phyloP scores from a whole-genome alignment of 92 coral and sea anemone genomes.

The Chrysogorgia sp. region DNA sequence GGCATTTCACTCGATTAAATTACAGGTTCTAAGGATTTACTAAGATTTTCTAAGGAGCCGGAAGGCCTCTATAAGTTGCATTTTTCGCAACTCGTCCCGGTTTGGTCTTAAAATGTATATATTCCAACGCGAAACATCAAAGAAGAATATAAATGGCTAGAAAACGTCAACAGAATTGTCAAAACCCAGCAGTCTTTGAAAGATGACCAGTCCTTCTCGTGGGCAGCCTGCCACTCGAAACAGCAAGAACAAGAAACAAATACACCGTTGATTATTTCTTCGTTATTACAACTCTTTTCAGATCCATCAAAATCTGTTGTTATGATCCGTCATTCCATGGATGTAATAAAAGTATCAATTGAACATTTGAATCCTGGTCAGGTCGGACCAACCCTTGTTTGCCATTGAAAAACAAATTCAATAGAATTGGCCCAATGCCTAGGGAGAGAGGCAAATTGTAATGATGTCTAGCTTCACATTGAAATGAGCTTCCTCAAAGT shows the following conservation, averaged over 20 bases:
- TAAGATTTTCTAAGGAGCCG: not conserved
- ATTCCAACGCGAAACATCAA: not conserved
- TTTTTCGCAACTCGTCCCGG: no score
- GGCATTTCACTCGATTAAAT: no score
- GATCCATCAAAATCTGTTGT: conserved; percentile 69
- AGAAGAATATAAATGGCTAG: conserved; percentile 10
- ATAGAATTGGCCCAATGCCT: conserved; percentile 44
- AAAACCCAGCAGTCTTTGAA: conserved; percentile 43
- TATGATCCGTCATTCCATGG: conserved; percentile 70
- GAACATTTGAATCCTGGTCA: conserved; percentile 66
- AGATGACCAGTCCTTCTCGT: conserved; percentile 57
- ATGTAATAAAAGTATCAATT: conserved; percentile 54
- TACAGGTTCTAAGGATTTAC: no score
- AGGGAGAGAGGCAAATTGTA: conserved; percentile 51
- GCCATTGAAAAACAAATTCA: conserved; percentile 73
- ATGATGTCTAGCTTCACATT: conserved; percentile 54
- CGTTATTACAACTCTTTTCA: conserved; percentile 69
- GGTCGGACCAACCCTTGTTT: conserved; percentile 68
- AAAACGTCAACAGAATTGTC: conserved; percentile 5
- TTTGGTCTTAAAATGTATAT: no score
- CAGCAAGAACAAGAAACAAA: conserved; percentile 11
- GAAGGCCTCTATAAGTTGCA: no score
- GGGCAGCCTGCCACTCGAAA: conserved; percentile 66
- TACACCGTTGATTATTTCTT: conserved; percentile 38
- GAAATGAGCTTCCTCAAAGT: conserved; percentile 54